A percentile compares a stretch with the other conserved stretches of the same genome.
These are phyloP conservation scores for Diprion similis DNA, from an alignment of 1,140 invertebrate species.

Conservation along the genomic window DNA sequence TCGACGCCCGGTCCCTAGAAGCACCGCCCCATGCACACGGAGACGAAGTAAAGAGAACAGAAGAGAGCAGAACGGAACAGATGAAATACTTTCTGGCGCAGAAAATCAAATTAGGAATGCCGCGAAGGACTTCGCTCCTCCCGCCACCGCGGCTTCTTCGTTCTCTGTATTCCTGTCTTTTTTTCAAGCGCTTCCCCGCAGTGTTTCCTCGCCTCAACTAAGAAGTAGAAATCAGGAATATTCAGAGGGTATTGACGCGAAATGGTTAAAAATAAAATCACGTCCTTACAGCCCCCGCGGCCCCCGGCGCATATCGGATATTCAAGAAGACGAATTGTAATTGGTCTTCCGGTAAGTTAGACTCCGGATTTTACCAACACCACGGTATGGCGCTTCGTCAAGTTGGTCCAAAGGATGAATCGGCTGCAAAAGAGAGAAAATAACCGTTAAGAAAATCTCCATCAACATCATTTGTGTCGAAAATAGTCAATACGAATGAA, in stretches of 20 bases:
- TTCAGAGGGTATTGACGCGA: slow-evolving; percentile 1
- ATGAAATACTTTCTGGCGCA: slow-evolving; percentile 7
- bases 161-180: background rate
- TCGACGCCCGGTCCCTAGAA: background rate
- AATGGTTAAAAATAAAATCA: slow-evolving; percentile 42
- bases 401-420: too few species aligned
- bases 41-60: background rate
- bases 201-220: background rate
- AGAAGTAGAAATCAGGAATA: slow-evolving; percentile 7
- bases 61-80: background rate
- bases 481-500: too few species aligned
- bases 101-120: slow-evolving; percentile 7
- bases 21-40: too few species aligned
- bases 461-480: too few species aligned
- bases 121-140: background rate
- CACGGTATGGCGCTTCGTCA: too few species aligned
- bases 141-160: background rate
- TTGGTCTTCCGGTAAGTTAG: slow-evolving; percentile 38
- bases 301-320: slow-evolving; percentile 30
- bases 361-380: background rate
- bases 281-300: slow-evolving; percentile 41
- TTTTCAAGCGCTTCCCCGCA: background rate
- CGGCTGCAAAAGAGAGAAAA: too few species aligned
- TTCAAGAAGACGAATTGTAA: slow-evolving; percentile 43
- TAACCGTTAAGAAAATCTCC: too few species aligned